phyloP scores from a whole-genome alignment of 2,113 vertebrate genomes.

The Thermophis baileyi region DNA sequence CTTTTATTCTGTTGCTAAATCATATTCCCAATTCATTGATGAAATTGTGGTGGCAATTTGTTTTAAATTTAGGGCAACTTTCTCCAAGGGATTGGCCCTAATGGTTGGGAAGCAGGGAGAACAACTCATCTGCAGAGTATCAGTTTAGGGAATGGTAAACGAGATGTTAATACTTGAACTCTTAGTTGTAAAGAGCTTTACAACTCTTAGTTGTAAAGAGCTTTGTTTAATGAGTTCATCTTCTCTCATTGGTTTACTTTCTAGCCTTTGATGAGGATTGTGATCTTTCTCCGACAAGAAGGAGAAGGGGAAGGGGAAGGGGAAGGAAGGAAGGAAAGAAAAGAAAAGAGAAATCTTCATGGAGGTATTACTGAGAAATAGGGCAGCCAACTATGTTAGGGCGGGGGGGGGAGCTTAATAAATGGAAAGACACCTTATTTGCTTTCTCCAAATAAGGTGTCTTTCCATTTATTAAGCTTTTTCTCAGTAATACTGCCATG shows the following conservation, averaged over 20 bases:
- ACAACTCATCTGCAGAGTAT: background rate
- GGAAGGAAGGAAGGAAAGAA: background rate
- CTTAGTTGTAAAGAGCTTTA: background rate
- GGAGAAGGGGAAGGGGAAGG: too few relatives aligned
- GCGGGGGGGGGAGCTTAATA: background rate
- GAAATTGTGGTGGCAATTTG: background rate
- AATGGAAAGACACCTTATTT: background rate
- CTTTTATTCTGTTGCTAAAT: background rate
- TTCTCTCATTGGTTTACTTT: background rate
- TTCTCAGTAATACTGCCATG: background rate
- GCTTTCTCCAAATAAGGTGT: background rate
- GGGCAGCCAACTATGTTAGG: too few relatives aligned
- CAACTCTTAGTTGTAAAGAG: background rate
- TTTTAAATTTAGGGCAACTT: background rate
- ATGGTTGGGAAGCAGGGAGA: background rate
- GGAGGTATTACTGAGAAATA: background rate
- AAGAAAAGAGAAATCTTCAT: background rate
- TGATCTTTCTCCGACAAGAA: too few relatives aligned
- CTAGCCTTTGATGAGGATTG: background rate
- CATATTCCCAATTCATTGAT: background rate
- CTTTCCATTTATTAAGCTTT: background rate
- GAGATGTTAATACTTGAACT: background rate
- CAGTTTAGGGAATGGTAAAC: background rate
- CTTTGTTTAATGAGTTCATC: background rate
- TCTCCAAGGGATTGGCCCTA: background rate